Evolutionary conservation across 2,113 vertebrate species (phyloP).

Genomic region (Verasper variegatus): DNA sequence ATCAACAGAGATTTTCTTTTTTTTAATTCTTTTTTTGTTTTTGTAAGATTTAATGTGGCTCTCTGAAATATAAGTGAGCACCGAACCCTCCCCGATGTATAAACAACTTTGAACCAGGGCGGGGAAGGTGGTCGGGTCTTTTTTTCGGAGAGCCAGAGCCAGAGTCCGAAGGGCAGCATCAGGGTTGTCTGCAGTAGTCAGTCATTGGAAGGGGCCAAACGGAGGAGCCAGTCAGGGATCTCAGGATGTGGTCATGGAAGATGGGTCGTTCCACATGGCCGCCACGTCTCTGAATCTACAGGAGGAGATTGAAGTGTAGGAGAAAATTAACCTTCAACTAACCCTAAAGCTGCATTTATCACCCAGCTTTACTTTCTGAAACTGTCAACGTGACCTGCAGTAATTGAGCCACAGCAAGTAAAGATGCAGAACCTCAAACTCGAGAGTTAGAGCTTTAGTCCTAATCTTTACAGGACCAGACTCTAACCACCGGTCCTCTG

Average conservation of each 20-base stretch:
- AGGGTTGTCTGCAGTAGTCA: constrained; percentile 70
- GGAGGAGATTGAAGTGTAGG: not conserved
- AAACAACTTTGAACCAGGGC: constrained; percentile 37
- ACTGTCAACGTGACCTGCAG: too few species aligned
- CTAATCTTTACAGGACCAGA: not conserved
- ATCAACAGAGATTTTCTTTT: constrained; percentile 72
- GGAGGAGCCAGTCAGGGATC: constrained; percentile 77
- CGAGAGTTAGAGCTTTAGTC: too few species aligned
- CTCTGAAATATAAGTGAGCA: constrained; percentile 64
- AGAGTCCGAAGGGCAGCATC: constrained; percentile 75
- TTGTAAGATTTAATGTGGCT: constrained; percentile 52
- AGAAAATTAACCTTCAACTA: not conserved
- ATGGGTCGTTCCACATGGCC: constrained; percentile 85
- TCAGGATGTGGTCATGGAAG: constrained; percentile 86
- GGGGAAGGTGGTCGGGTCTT: constrained; percentile 46
- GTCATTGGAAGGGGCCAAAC: constrained; percentile 73
- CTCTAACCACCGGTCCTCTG: not conserved
- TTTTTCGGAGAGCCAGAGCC: constrained; percentile 74
- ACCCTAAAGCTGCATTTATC: too few species aligned
- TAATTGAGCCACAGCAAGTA: too few species aligned
- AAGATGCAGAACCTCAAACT: too few species aligned
- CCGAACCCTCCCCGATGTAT: constrained; percentile 38
- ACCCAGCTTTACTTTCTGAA: too few species aligned
- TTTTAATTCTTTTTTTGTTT: constrained; percentile 37
- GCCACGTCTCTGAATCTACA: constrained; percentile 84